phyloP scores from a whole-genome alignment of 1,140 invertebrate species.

The Oncopeltus fasciatus region DNA sequence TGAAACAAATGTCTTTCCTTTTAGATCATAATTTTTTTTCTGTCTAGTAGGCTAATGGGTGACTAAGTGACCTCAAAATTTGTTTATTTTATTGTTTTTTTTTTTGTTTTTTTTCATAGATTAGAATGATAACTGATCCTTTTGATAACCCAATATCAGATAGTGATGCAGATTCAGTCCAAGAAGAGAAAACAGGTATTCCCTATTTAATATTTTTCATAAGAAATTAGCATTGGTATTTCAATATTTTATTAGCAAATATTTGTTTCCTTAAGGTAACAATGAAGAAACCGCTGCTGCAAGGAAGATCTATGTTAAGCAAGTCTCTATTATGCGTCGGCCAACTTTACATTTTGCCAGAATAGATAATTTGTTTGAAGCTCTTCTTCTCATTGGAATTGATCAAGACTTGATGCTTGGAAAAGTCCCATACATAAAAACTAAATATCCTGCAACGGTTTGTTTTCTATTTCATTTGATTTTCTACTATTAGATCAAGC shows the following conservation, averaged over 20 bases:
- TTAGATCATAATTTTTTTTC: too few species aligned
- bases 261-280: slow-evolving; percentile 10
- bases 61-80: too few species aligned
- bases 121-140: slow-evolving; percentile 2
- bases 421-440: slow-evolving; percentile 45
- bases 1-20: too few species aligned
- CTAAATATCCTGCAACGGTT: slow-evolving; percentile 42
- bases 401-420: slow-evolving; percentile 36
- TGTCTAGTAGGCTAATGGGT: too few species aligned
- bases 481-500: too few species aligned
- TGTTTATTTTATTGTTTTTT: too few species aligned
- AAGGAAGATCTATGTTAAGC: slow-evolving; percentile 42
- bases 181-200: slow-evolving; percentile 6
- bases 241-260: not conserved
- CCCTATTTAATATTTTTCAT: not conserved
- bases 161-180: slow-evolving; percentile 11
- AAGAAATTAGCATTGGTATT: not conserved
- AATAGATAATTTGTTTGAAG: slow-evolving; percentile 40
- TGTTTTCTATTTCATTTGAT: slow-evolving; percentile 28
- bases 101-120: too few species aligned
- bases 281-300: slow-evolving; percentile 36
- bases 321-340: slow-evolving; percentile 31
- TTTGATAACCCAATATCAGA: not conserved
- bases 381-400: slow-evolving; percentile 46
- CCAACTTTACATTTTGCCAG: slow-evolving; percentile 30